Percentiles rank a stretch among this genome's conserved stretches.
These are phyloP conservation scores for Rutpela maculata DNA, from an alignment of 2,888 invertebrate species.

Conservation along the genomic window DNA sequence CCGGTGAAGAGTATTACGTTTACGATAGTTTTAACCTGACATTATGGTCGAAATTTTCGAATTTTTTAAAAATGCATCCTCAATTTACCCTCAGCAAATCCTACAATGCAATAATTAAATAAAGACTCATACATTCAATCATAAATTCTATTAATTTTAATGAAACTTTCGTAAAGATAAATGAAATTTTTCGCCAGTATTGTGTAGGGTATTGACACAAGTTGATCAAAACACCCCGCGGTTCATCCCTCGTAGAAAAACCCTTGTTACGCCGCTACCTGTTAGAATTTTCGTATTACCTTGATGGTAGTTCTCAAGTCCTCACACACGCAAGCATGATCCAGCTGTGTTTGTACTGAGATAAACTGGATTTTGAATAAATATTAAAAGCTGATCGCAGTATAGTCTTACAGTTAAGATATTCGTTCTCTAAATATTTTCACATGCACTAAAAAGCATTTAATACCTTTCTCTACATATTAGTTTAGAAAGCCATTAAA, in stretches of 20 bases:
- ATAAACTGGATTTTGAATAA: slow-evolving; percentile 68
- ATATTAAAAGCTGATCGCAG: slow-evolving; percentile 59
- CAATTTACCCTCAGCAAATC: too few species aligned
- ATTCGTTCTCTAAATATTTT: slow-evolving; percentile 52
- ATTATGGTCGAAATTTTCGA: too few species aligned
- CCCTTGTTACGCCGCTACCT: slow-evolving; percentile 33
- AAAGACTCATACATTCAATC: too few species aligned
- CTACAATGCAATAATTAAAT: too few species aligned
- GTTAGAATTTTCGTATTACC: slow-evolving; percentile 18
- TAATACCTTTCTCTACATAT: slow-evolving; percentile 35
- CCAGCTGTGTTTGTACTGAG: slow-evolving; percentile 63
- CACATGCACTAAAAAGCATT: slow-evolving; percentile 40
- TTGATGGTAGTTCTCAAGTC: slow-evolving; percentile 9
- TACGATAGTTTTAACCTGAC: too few species aligned
- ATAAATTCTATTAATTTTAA: too few species aligned
- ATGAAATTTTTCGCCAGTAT: too few species aligned
- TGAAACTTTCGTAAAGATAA: too few species aligned
- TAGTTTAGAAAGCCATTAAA: slow-evolving; percentile 25
- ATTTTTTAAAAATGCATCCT: too few species aligned
- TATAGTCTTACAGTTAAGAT: slow-evolving; percentile 44
- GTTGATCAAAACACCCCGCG: too few species aligned
- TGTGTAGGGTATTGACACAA: too few species aligned
- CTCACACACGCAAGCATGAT: slow-evolving; percentile 39
- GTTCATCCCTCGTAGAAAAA: slow-evolving; percentile 11
- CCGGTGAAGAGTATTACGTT: too few species aligned